Base-by-base conservation (phyloP, 2,888 invertebrate species). In the Arenicola marina region DNA sequence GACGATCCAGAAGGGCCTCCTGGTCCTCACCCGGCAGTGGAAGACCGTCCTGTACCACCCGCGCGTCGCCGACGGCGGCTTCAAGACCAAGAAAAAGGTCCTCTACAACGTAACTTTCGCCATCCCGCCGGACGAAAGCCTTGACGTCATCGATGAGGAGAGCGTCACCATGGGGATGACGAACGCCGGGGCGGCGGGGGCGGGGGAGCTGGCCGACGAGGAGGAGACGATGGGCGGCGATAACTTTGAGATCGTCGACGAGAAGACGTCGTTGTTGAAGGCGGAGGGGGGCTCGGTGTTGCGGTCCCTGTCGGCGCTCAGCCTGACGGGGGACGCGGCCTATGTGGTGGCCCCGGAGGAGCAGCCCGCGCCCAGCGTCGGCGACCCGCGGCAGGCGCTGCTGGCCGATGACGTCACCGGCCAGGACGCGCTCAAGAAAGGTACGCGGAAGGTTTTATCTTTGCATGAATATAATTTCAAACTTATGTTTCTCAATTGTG, bases 31-130 rank as follows among this genome's bases (percentile, higher is more conserved):
- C 76, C 88, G 96, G 0, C 96, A 97, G 81, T 97, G 96, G 97
- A 96, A 96, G 85, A 95, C 94, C 83, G 91, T 93, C 2, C 85
- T 97, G 26, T 95, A 96, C 82, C 95, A 95, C 71, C 96, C 97
- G 0, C 86, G 94, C 68, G 86, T 96, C 45, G 87, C 94, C 59
- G 93, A 93, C 76, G 92, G 93, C 80, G 93, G 92, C 81, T 92
- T 93, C 79, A 85, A 84, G 69, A 59, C 82, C 24, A 76, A 78
- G 67, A 91, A 92, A 79, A 88, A 90, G 66, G 72, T 77, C 33
- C 73, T 78, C 18, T 87, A 93, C 68, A 94, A 93, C 78, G 93
- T 95, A 1, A 92, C 93, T 0, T 94, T 95, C 83, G 91, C 93
- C 1, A 87, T 94, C 63, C 81, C 84, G 0, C 62, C 72, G 4